A percentile compares a stretch with the other conserved stretches of the same genome.
Conservation (phyloP, 2,888 invertebrate species). For the Hymenopus coronatus region DNA sequence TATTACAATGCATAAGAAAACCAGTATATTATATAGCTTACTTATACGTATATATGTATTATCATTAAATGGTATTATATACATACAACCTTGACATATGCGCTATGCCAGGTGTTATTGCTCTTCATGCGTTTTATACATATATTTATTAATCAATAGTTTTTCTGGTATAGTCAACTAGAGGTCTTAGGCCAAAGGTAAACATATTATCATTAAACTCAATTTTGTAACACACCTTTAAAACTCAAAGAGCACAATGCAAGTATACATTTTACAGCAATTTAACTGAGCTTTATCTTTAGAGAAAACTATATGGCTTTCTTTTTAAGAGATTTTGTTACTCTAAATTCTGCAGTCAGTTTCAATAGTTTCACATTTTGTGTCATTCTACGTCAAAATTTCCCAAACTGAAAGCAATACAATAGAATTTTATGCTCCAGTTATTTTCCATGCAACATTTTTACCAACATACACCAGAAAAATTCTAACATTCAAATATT, state of each 20-base stretch:
- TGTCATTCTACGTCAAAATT: no score
- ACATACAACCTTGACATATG: neutral
- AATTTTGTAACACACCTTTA: neutral
- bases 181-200: neutral
- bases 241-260: neutral
- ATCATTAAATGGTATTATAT: neutral
- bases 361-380: no score
- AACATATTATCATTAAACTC: neutral
- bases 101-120: neutral
- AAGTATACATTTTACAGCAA: neutral
- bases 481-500: no score
- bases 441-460: no score
- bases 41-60: neutral
- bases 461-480: no score
- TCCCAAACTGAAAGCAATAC: no score
- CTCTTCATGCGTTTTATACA: neutral
- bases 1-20: slow-evolving; percentile 1
- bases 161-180: neutral
- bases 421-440: no score
- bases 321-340: no score
- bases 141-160: neutral
- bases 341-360: no score
- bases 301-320: no score
- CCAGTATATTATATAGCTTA: neutral
- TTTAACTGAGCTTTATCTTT: neutral